Base-by-base conservation (phyloP, 2,113 vertebrate species). In the Melierax canorus region DNA sequence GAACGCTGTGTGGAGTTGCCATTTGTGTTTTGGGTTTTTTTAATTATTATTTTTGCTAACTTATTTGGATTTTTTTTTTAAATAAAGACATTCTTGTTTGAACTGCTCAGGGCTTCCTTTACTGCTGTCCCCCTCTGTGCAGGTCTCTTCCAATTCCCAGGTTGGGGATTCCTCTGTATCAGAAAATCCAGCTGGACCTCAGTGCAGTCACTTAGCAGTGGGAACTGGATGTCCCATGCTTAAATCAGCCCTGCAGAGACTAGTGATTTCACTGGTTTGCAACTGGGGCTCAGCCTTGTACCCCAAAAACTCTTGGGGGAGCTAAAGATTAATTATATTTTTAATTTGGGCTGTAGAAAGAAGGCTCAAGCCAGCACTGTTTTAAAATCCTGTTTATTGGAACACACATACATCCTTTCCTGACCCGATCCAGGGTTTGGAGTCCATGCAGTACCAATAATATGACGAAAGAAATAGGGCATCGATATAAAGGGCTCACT, bases 11-110 rank as follows among this genome's bases (percentile, higher is more conserved):
- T 99, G 99, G 97, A 98, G 98, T 99, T 99, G 98, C 97, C 95
- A 98, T 98, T 98, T 59, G 78, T 45, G 50, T 1, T 94, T 72
- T 98, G 41, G 15, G 7, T 97, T 98, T 98, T 98, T 98, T 98
- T 97, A 98, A 98, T 98, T 98, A 97, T 97, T 98, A 98, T 99
- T 99, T 99, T 99, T 99, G 98, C 98, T 99, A 99, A 99, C 93
- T 99, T 99, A 99, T 99, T 99, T 95, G 97, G 98, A 98, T 96
- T 98, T 98, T 99, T 98, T 98, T 99, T 99, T 99, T 92, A 97
- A 99, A 99, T 99, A 99, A 99, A 99, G 98, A 96, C 84, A 98
- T 98, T 98, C 97, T 98, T 98, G 99, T 99, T 99, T 99, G 97
- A 98, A 98, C 88, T 97, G 60, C 78, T 64, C 1, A 1, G 22